Percentiles rank a stretch among this genome's conserved stretches.
phyloP scores from a whole-genome alignment of 2,113 vertebrate genomes.

The Euleptes europaea region DNA sequence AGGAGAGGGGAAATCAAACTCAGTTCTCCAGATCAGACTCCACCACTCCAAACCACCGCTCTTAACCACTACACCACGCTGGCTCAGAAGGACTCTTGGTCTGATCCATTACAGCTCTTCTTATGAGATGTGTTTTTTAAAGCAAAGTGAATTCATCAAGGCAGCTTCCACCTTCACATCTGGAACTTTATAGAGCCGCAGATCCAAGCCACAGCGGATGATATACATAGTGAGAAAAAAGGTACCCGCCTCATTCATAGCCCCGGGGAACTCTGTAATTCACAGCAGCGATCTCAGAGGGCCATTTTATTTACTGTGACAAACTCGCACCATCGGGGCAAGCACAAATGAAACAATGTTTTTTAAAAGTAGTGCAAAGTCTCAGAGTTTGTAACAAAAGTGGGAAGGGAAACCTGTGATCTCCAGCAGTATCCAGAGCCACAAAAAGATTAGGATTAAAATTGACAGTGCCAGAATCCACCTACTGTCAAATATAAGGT shows the following conservation, averaged over 20 bases:
- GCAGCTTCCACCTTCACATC: neutral
- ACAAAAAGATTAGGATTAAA: constrained; percentile 72
- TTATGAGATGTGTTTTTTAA: neutral
- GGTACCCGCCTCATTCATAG: constrained; percentile 59
- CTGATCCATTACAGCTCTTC: neutral
- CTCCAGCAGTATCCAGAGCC: constrained; percentile 68
- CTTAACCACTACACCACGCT: no score
- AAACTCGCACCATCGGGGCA: constrained; percentile 58
- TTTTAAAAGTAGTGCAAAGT: constrained; percentile 45
- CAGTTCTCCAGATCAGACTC: no score
- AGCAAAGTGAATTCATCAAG: neutral
- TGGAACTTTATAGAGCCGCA: neutral
- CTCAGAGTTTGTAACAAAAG: constrained; percentile 56
- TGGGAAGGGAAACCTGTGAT: constrained; percentile 69
- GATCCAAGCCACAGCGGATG: constrained; percentile 12
- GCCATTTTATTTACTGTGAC: constrained; percentile 61
- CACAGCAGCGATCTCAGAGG: constrained; percentile 58
- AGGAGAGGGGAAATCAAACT: no score
- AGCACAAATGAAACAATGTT: constrained; percentile 65
- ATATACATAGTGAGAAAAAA: constrained; percentile 33
- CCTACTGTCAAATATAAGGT: constrained; percentile 74
- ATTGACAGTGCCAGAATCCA: constrained; percentile 71
- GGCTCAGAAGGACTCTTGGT: neutral
- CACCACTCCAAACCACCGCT: no score
- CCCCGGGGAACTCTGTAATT: constrained; percentile 53